Conservation (phyloP, 1,140 invertebrate species). For the Bicyclus anynana region DNA sequence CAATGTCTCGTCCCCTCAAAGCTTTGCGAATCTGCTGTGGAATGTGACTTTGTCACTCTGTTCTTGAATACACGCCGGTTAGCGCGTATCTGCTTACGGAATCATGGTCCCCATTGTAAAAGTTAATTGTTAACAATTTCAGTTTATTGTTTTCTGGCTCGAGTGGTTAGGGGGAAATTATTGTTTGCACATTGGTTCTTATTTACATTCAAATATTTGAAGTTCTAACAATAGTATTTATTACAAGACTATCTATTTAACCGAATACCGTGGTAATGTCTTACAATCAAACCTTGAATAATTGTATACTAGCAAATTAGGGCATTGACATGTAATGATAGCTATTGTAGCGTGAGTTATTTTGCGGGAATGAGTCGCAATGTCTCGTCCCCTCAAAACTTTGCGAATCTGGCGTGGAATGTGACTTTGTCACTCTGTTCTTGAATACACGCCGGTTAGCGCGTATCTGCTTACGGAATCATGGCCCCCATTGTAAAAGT, state of each 20-base stretch:
- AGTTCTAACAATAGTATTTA: too few species aligned
- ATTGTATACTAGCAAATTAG: too few species aligned
- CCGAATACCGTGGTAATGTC: too few species aligned
- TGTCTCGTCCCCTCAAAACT: slow-evolving; percentile 70
- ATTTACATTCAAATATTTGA: not conserved
- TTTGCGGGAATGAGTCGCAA: slow-evolving; percentile 71
- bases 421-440: slow-evolving; percentile 28
- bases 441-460: slow-evolving; percentile 25
- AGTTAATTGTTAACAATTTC: slow-evolving; percentile 1
- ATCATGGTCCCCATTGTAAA: slow-evolving; percentile 19
- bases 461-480: slow-evolving; percentile 24
- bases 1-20: slow-evolving; percentile 69
- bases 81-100: slow-evolving; percentile 24
- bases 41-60: slow-evolving; percentile 28
- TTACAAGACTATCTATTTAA: too few species aligned
- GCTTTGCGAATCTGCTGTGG: slow-evolving; percentile 51
- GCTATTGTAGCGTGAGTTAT: too few species aligned
- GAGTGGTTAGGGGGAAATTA: not conserved
- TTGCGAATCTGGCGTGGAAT: slow-evolving; percentile 44
- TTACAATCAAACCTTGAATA: too few species aligned
- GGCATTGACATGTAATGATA: too few species aligned
- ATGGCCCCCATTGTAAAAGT: slow-evolving; percentile 17
- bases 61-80: slow-evolving; percentile 28
- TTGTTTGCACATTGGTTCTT: not conserved
- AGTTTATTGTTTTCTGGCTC: slow-evolving; percentile 2